Evolutionary conservation across 2,888 invertebrate species (phyloP), one percentile per base, ranked within the genome.

Genomic region (Antitype chi): DNA sequence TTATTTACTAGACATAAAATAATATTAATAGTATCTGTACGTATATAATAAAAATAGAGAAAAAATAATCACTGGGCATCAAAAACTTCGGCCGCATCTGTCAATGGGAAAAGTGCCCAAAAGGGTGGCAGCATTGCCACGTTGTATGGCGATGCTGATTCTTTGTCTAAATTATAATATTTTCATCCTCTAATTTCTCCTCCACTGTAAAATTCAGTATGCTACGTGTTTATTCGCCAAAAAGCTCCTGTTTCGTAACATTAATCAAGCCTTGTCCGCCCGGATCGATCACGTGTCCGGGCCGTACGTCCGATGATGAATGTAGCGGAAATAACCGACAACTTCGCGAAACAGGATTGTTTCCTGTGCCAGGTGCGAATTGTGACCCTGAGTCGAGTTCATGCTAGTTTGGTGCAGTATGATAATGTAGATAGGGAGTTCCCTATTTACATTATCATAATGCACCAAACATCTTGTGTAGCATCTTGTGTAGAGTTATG

Each of bases 281-380:
- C 62, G 25, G 28, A 53, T 75, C 75, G 77, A 63, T 63, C 75
- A 25, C 75, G 17, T 64, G 66, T 57, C 77, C 49, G 47, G 32
- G 5, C 6, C 25, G 62, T 60, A 32, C 20, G 59, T 11, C 20
- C 49, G n/a, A 59, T 73, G 52, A 73, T 66, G 66, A 67, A 70
- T 57, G 53, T 38, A 59, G n/a, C 69, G 86, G 84, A 85, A 82
- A 80, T 80, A 79, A 63, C 68, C 53, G 49, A 20, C 70, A 60
- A 76, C 55, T 82, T 78, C 73, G n/a, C 49, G 4, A 62, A 70
- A 80, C 71, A 70, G 73, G 59, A 74, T 72, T 74, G 74, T 86
- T 84, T 84, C 84, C 86, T 52, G 28, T 57, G 28, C 57, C 69
- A 66, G 66, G 73, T 76, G 78, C 55, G 25, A 43, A 66, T 47